These are phyloP conservation scores for Crotalus tigris DNA, from an alignment of 2,113 vertebrate genomes.

Conservation along the genomic window DNA sequence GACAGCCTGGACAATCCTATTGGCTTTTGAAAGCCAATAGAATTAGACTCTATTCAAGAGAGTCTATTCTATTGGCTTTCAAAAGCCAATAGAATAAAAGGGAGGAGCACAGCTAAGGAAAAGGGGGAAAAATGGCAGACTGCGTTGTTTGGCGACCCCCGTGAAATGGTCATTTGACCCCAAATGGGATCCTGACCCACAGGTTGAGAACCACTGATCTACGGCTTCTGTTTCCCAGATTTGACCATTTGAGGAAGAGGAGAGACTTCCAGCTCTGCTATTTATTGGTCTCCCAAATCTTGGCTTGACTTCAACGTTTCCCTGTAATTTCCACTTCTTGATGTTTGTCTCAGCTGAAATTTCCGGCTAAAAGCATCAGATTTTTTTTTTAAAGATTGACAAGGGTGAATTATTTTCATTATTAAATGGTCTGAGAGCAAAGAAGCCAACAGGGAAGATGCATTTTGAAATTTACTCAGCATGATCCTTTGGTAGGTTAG, in stretches of 20 bases:
- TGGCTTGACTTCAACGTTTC: neutral
- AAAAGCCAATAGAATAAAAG: no score
- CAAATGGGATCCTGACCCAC: no score
- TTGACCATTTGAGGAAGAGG: neutral
- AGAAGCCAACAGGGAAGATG: neutral
- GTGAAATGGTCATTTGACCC: no score
- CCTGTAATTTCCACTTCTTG: neutral
- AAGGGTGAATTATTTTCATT: neutral
- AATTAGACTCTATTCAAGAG: no score
- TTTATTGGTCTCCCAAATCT: neutral
- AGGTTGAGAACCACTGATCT: neutral
- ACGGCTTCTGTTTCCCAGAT: neutral
- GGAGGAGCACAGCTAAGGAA: no score
- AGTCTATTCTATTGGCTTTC: no score
- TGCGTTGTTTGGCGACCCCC: no score
- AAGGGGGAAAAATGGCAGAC: no score
- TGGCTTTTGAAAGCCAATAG: no score
- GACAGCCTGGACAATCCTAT: no score
- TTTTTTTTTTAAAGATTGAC: neutral
- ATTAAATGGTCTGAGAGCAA: neutral
- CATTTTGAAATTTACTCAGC: neutral
- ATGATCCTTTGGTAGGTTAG: neutral
- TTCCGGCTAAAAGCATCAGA: neutral
- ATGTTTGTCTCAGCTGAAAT: neutral
- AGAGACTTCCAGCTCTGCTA: neutral